Percentiles rank a stretch among this genome's conserved stretches.
Conservation (phyloP, 2,888 invertebrate species). For the Scaptodrosophila latifasciaeformis region DNA sequence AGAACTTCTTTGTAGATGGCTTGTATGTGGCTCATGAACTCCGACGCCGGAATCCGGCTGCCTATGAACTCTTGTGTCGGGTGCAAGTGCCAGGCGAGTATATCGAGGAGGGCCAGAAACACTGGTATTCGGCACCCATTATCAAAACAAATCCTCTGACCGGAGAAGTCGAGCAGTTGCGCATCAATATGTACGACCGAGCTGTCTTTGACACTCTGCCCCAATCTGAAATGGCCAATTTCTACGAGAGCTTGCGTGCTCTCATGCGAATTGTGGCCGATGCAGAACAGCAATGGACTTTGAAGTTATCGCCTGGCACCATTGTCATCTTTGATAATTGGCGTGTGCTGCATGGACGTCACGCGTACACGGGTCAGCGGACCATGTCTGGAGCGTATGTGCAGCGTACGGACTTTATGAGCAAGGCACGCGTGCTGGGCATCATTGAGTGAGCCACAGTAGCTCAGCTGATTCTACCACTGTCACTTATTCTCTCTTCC, state of each 20-base stretch:
- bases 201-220: conserved; percentile 78
- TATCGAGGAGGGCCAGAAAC: conserved; percentile 79
- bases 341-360: conserved; percentile 85
- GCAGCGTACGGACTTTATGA: conserved; percentile 81
- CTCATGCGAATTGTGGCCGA: conserved; percentile 77
- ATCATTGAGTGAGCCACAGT: conserved; percentile 69
- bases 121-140: conserved; percentile 78
- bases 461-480: no score
- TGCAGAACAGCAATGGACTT: conserved; percentile 77
- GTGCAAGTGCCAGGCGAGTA: conserved; percentile 80
- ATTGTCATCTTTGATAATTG: conserved; percentile 87
- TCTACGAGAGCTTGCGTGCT: conserved; percentile 79
- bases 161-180: conserved; percentile 79
- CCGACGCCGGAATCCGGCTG: conserved; percentile 76
- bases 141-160: conserved; percentile 78
- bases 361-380: conserved; percentile 81
- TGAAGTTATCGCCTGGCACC: conserved; percentile 81
- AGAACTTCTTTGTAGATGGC: conserved; percentile 85
- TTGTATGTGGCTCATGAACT: conserved; percentile 80
- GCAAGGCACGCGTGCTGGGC: conserved; percentile 77
- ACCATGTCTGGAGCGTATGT: conserved; percentile 84
- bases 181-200: conserved; percentile 86
- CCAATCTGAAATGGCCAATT: conserved; percentile 77
- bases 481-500: no score
- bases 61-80: conserved; percentile 78